Percentiles rank a stretch among this genome's conserved stretches.
Evolutionary conservation across 2,888 invertebrate genomes (phyloP).

Genomic region (Andrena camellia): DNA sequence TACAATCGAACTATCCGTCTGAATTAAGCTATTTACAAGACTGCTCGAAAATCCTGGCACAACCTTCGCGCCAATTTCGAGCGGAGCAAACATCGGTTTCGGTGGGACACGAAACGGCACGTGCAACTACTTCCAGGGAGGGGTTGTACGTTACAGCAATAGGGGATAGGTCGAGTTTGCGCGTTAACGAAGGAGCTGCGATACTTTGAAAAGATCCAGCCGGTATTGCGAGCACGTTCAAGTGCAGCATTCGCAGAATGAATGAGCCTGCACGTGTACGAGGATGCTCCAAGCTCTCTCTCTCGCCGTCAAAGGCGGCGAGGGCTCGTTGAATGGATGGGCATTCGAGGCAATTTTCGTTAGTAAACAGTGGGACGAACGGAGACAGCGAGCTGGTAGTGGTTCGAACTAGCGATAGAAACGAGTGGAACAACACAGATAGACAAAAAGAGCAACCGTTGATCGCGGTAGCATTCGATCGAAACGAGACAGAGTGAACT

Average conservation of each 20-base stretch:
- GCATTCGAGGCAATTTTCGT: constrained; percentile 55
- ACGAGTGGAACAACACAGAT: constrained; percentile 26
- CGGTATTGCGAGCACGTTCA: constrained; percentile 21
- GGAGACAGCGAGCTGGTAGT: constrained; percentile 32
- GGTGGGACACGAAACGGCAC: not conserved
- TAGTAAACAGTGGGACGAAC: constrained; percentile 47
- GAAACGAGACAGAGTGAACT: not conserved
- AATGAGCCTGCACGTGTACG: constrained; percentile 25
- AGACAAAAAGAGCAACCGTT: not conserved
- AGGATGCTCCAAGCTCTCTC: constrained; percentile 13
- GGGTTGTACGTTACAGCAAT: not conserved
- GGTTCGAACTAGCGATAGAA: constrained; percentile 41
- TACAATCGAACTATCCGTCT: not conserved
- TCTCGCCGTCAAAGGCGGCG: constrained; percentile 4
- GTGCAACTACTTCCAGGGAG: not conserved
- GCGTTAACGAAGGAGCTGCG: constrained; percentile 17
- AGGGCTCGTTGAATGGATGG: constrained; percentile 32
- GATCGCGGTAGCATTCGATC: constrained; percentile 18
- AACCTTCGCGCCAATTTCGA: not conserved
- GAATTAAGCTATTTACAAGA: not conserved
- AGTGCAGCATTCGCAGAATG: constrained; percentile 27
- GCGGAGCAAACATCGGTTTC: not conserved
- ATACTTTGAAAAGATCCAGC: constrained; percentile 16
- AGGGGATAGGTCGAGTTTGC: not conserved
- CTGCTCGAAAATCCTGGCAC: not conserved